phyloP scores from a whole-genome alignment of 2,888 invertebrate genomes.

The Ypsolopha scabrella region DNA sequence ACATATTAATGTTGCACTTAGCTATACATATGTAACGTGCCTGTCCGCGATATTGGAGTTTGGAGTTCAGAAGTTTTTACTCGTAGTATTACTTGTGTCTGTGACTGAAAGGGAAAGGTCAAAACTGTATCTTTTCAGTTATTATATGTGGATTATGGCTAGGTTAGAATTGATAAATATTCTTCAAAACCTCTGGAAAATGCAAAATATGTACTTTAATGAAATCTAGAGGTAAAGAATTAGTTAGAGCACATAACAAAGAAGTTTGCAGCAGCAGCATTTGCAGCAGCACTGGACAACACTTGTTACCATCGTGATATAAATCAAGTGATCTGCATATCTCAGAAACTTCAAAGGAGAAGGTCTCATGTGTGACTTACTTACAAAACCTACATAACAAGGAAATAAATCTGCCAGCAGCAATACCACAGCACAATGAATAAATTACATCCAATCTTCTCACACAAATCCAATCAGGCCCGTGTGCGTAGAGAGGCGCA shows the following conservation, averaged over 20 bases:
- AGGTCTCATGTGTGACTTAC: background rate
- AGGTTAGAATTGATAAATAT: too few species aligned
- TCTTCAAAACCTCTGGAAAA: too few species aligned
- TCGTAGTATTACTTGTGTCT: background rate
- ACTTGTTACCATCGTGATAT: too few species aligned
- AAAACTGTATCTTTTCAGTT: too few species aligned
- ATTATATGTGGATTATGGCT: too few species aligned
- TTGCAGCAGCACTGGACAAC: too few species aligned
- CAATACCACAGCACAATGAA: conserved; percentile 5
- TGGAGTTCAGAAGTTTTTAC: background rate
- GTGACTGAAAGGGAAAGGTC: background rate
- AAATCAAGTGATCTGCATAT: too few species aligned
- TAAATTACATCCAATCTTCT: conserved; percentile 4
- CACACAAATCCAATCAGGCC: conserved; percentile 26
- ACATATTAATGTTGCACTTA: background rate
- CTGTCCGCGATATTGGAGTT: too few species aligned
- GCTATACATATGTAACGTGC: background rate
- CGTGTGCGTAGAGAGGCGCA: conserved; percentile 24
- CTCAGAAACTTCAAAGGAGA: background rate
- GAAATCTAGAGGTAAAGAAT: too few species aligned
- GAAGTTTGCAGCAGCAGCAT: too few species aligned
- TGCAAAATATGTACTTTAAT: too few species aligned
- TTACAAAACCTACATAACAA: background rate
- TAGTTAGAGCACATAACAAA: too few species aligned
- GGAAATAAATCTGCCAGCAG: conserved; percentile 5